Conservation (phyloP, 2,888 invertebrate genomes). For the Hipparchia semele region DNA sequence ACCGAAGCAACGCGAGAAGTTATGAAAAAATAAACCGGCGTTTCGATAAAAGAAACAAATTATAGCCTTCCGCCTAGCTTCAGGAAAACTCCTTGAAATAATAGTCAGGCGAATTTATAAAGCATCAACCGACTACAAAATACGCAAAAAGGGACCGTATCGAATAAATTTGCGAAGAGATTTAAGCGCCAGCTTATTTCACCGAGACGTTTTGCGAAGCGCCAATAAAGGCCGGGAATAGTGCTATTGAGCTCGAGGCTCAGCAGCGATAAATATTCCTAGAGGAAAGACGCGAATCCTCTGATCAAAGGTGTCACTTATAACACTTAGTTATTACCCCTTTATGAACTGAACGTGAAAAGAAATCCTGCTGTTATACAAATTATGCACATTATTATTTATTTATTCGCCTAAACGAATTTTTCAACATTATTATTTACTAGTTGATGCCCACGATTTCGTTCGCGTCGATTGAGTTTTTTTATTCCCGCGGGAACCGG, state of each 20-base stretch:
- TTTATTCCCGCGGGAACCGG: no score
- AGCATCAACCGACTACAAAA: conserved; percentile 16
- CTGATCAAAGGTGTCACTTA: conserved; percentile 53
- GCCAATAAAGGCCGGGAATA: conserved; percentile 50
- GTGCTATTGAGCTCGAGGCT: conserved; percentile 48
- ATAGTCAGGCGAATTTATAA: conserved; percentile 19
- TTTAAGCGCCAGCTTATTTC: conserved; percentile 41
- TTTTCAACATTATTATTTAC: no score
- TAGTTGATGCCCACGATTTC: no score
- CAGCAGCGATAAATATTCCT: conserved; percentile 54
- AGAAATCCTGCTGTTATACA: background rate
- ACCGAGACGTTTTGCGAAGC: conserved; percentile 42
- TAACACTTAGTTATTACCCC: conserved; percentile 39
- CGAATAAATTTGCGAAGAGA: conserved; percentile 42
- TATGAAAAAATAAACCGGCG: background rate
- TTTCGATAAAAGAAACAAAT: conserved; percentile 7
- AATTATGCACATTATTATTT: background rate
- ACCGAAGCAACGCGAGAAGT: no score
- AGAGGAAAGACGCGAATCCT: conserved; percentile 49
- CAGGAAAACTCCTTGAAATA: conserved; percentile 11
- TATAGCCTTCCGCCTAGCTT: background rate
- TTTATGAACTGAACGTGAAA: conserved; percentile 21
- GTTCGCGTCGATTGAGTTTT: no score
- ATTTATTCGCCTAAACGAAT: no score
- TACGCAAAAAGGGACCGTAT: conserved; percentile 23